Conservation (phyloP, 2,797 vertebrate genomes). For the Intellagama lesueurii region DNA sequence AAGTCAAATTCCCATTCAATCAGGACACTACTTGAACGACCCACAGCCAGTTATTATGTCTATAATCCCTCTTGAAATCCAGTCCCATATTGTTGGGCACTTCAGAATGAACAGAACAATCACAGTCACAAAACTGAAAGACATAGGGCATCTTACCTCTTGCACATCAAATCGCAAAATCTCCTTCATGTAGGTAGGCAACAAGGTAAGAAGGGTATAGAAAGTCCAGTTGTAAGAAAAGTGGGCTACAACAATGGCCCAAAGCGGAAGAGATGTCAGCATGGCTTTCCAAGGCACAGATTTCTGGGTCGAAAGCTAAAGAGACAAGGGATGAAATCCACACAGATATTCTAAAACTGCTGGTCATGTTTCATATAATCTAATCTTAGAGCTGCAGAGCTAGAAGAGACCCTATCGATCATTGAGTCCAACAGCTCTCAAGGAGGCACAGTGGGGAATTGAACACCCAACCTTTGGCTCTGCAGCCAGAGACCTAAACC, state of each 20-base stretch:
- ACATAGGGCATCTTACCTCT: conserved; percentile 86
- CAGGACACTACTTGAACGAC: not conserved
- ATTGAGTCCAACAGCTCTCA: too few relatives aligned
- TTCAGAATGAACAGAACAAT: too few relatives aligned
- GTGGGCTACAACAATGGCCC: conserved; percentile 95
- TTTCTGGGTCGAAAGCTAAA: conserved; percentile 84
- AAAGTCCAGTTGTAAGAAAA: conserved; percentile 99
- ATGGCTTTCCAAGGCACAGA: conserved; percentile 92
- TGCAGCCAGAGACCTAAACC: too few relatives aligned
- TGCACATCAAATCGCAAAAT: conserved; percentile 94
- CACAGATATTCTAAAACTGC: not conserved
- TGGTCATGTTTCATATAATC: not conserved
- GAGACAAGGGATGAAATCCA: not conserved
- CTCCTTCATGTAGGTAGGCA: conserved; percentile 97
- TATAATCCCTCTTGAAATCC: conserved; percentile 65
- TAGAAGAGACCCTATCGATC: too few relatives aligned
- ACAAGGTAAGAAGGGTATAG: conserved; percentile 94
- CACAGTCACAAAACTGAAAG: conserved; percentile 85
- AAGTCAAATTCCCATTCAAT: not conserved
- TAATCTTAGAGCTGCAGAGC: conserved; percentile 88
- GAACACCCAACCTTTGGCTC: too few relatives aligned
- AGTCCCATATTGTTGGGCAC: conserved; percentile 82
- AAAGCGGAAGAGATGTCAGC: conserved; percentile 85
- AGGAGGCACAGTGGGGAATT: too few relatives aligned
- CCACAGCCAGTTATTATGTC: not conserved